Percentiles rank a stretch among this genome's conserved stretches.
These are phyloP conservation scores for Benitochromis conjunctus DNA, from an alignment of 2,113 vertebrate species.

Conservation along the genomic window DNA sequence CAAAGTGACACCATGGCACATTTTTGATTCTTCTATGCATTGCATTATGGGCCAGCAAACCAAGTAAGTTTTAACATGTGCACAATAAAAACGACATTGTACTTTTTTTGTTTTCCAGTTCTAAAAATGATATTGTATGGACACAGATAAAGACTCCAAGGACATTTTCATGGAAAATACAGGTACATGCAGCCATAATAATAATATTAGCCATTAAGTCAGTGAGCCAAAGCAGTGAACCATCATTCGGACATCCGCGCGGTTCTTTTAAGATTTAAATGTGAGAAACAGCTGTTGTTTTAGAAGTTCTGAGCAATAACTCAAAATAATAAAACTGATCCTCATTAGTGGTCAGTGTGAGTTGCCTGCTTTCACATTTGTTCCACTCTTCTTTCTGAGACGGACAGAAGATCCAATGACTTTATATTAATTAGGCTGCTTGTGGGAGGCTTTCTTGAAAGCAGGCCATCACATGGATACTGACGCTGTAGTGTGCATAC, in stretches of 20 bases:
- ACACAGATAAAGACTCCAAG: accelerated
- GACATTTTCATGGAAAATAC: neutral
- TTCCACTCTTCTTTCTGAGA: neutral
- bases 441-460: neutral
- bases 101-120: neutral
- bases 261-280: neutral
- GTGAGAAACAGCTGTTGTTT: neutral
- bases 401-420: conserved; percentile 22
- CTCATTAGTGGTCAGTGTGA: neutral
- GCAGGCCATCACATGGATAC: neutral
- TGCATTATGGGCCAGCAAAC: accelerated
- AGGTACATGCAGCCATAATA: neutral
- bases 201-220: neutral
- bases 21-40: neutral
- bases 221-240: neutral
- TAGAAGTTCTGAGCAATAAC: neutral
- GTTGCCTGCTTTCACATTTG: neutral
- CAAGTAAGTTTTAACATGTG: neutral
- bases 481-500: neutral
- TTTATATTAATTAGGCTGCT: conserved; percentile 17
- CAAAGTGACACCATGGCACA: neutral
- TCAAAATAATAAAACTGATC: neutral
- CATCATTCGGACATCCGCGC: neutral
- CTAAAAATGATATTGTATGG: accelerated
- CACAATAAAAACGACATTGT: neutral